A percentile compares a stretch with the other conserved stretches of the same genome.
Conservation (phyloP, 2,888 invertebrate species). For the Rhyacophila evoluta region DNA sequence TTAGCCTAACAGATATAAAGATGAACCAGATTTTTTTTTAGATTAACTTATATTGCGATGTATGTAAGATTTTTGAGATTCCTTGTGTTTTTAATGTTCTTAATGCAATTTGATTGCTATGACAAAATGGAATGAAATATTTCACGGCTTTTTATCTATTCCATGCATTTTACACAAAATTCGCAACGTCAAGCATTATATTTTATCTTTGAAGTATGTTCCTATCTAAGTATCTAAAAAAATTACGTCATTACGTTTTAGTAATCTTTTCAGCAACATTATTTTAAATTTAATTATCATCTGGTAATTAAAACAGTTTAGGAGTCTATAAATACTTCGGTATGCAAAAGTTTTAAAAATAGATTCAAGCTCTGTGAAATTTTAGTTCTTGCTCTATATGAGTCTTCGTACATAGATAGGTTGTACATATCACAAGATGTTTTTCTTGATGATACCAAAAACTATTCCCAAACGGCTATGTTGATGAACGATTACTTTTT, state of each 20-base stretch:
- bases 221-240: not conserved
- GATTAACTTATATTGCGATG: not conserved
- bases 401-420: too few species aligned
- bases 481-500: too few species aligned
- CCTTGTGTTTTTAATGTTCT: not conserved
- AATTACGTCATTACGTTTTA: not conserved
- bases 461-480: too few species aligned
- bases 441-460: too few species aligned
- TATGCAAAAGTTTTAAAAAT: too few species aligned
- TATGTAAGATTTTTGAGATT: not conserved
- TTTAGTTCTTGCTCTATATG: too few species aligned
- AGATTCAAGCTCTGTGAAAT: too few species aligned
- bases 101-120: not conserved
- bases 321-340: too few species aligned
- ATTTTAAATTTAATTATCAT: too few species aligned
- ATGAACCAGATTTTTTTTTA: not conserved
- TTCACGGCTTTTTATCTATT: not conserved
- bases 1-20: not conserved
- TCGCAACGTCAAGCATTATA: not conserved
- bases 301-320: too few species aligned
- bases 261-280: too few species aligned
- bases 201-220: not conserved
- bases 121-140: not conserved
- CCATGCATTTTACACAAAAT: not conserved
- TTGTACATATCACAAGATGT: too few species aligned